phyloP scores from a whole-genome alignment of 23 tunicate species.

The Trididemnum clinides region DNA sequence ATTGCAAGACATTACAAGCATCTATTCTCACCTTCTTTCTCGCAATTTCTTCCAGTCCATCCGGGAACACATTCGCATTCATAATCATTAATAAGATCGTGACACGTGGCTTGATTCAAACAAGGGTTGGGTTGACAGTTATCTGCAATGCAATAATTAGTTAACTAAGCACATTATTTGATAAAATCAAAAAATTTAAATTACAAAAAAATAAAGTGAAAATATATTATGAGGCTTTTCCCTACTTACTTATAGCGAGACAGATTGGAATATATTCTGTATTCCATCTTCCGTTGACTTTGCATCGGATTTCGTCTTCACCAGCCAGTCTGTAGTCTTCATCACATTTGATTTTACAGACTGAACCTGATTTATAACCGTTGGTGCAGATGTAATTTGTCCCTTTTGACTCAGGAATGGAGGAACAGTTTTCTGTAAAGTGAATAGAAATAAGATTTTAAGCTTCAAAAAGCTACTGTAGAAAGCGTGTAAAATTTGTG shows the following conservation, averaged over 20 bases:
- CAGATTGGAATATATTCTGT: neutral
- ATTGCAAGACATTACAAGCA: neutral
- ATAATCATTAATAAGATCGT: conserved; percentile 41
- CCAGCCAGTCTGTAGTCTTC: conserved; percentile 39
- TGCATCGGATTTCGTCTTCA: neutral
- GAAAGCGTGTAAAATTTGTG: too few species aligned
- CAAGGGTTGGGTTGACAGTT: conserved; percentile 72
- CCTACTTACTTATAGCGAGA: neutral
- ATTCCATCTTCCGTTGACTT: conserved; percentile 38
- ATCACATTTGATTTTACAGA: conserved; percentile 23
- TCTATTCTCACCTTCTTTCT: conserved; percentile 17
- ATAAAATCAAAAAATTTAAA: too few species aligned
- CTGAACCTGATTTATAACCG: conserved; percentile 15
- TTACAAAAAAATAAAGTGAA: too few species aligned
- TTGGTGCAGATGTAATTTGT: conserved; percentile 39
- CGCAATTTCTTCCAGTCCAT: conserved; percentile 52
- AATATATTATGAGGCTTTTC: neutral
- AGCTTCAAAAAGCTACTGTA: too few species aligned
- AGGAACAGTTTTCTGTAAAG: conserved; percentile 7
- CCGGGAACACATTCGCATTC: conserved; percentile 61
- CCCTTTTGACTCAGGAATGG: conserved; percentile 4
- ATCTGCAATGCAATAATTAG: too few species aligned
- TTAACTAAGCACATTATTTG: too few species aligned
- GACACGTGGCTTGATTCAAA: conserved; percentile 47
- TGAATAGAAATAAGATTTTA: neutral